Base-by-base conservation (phyloP, 2,113 vertebrate genomes). In the Pomatorhinus ruficollis region DNA sequence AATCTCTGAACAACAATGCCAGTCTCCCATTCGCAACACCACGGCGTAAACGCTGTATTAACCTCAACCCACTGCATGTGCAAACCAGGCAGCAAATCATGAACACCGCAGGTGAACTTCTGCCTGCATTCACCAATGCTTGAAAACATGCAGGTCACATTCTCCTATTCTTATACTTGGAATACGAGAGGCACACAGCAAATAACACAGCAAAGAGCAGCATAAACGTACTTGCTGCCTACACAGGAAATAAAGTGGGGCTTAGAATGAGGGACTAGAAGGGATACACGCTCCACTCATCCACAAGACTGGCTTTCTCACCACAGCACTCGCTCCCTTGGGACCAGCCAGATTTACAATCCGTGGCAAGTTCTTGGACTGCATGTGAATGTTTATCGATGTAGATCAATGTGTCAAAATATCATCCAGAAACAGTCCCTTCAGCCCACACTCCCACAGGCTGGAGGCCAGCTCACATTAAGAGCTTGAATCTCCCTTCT, bases 21-120 rank as follows among this genome's bases (percentile, higher is more conserved):
- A 57, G 24, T 10, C 57, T n/a, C 2, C 0, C 47, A 15, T 6
- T 68, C 2, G 0, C 40, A 89, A 2, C 14, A 23, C 44, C 59
- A 21, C 0, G 1, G 53, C n/a, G 21, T 40, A 69, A 96, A 82
- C 0, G 1, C 37, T 6, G 0, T 6, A 42, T 17, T 45, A 17
- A 45, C n/a, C 59, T 35, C 39, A 47, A 42, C 33, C 61, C 24
- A 15, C 20, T 35, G 47, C 15, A 61, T 40, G 5, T 2, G n/a
- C 16, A 45, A 83, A 66, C 30, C 53, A 68, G 39, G 5, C 45
- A 64, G 57, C 52, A 60, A 80, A 47, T 8, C 35, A 31, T 16
- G 3, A 6, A 10, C 27, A n/a, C 24, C 0, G 11, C 22, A 66
- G 24, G 18, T n/a, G 42, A 90, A 52, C 50, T 35, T 42, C 81